Conservation (phyloP, 2,113 vertebrate species). For the Recurvirostra avosetta region DNA sequence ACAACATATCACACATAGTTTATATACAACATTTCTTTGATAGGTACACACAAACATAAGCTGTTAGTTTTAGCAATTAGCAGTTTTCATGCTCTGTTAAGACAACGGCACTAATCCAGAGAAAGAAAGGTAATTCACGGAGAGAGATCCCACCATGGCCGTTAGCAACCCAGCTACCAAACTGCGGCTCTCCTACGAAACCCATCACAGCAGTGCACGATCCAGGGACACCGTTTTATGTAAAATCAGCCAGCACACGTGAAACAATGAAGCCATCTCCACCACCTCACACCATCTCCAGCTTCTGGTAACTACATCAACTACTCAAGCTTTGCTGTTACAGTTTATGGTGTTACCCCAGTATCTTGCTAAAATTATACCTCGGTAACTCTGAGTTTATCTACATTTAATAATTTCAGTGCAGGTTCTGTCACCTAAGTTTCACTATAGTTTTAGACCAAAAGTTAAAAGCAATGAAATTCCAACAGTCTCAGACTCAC, state of each 20-base stretch:
- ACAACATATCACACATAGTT: background rate
- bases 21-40: background rate
- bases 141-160: background rate
- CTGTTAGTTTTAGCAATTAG: background rate
- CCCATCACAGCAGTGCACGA: background rate
- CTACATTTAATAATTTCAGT: background rate
- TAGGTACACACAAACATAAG: background rate
- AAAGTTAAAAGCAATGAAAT: background rate
- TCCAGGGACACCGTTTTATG: background rate
- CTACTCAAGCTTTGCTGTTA: background rate
- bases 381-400: background rate
- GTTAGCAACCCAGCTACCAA: background rate
- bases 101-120: background rate
- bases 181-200: background rate
- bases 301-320: background rate
- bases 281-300: background rate
- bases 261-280: background rate
- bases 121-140: background rate
- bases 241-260: background rate
- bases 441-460: background rate
- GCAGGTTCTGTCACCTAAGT: background rate
- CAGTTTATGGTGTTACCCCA: background rate
- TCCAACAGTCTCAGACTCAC: background rate
- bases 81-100: slow-evolving; percentile 6
- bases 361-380: background rate